Evolutionary conservation across 64 coral and sea anemone species (phyloP), one percentile per base, ranked within the genome.

Genomic region (Actinia tenebrosa): DNA sequence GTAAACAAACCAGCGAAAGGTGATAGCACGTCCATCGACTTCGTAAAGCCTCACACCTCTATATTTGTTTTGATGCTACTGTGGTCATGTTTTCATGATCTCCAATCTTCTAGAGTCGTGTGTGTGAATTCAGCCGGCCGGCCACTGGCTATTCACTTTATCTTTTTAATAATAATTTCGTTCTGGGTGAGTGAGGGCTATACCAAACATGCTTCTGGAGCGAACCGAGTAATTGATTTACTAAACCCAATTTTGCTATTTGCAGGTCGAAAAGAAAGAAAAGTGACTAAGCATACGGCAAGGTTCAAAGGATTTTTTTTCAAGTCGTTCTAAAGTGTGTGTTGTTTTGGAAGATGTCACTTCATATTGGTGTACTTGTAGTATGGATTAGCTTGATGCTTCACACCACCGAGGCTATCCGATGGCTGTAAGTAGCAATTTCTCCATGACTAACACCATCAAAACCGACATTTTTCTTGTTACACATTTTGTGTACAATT

Each of bases 391-490:
- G 43, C 44, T 18, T 81, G 19, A 5, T 81, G 7, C 1, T 81
- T 81, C 46, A 45, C 18, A 3, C 79, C 16, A 22, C 79, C 1
- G 16, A 50, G 5, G 79, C 79, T 20, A 81, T 81, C 50, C 79
- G 79, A 18, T 81, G 79, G 79, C 79, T 81, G 79, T 81, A 81
- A 81, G 79, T 81, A 47, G 22, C 30, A 37, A 37, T 37, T 81
- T 10, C 79, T 16, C 77, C 30, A 37, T 37, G 30, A 37, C 30
- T 37, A 8, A 4, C 8, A 22, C 23, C 20, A 69, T 23, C n/a
- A n/a, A 75, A n/a, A n/a, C n/a, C n/a, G n/a, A n/a, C n/a, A 81
- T 45, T 20, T 6, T 50, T 81, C 27, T 5, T n/a, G n/a, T 44
- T 46, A 50, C 18, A 7, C 22, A 4, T 9, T 22, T 17, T 44